Base-by-base conservation (phyloP, 2,888 invertebrate species). In the Stenichneumon culpator region DNA sequence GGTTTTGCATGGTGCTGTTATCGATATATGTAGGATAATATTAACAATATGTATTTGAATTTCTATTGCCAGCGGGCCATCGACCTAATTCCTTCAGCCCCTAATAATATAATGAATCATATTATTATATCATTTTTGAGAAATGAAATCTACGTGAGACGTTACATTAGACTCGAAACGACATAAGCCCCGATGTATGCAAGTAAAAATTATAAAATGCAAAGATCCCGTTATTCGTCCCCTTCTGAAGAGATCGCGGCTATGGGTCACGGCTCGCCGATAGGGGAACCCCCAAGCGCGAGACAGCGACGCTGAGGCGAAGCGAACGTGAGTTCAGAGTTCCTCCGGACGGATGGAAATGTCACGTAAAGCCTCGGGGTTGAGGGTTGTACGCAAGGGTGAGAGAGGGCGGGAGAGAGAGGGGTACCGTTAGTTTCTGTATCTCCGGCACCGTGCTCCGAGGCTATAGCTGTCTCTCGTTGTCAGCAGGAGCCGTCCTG, bases 341-440 rank as follows among this genome's bases (percentile, higher is more conserved):
- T 82, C 74, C 54, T 79, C 67, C 54, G 75, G 72, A 47, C 60
- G 79, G 72, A 79, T 85, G 77, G 75, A 82, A 85, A 85, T 79
- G 79, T 85, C 85, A 85, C 85, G 85, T 85, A 75, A 52, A 82
- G 79, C 74, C 75, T 60, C 52, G 79, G 54, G 36, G 60, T 25
- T 39, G 63, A 47, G 63, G 32, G 11, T 63, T 32, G 63, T 6
- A 32, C 28, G 72, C 19, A 36, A 14, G 70, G 44, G 47, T 7
- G 32, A 22, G 69, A 9, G 32, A 22, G 69, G 9, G 25, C 6
- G 57, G 28, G 65, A 52, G 65, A 22, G 52, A 11, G 73, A 65
- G 72, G 44, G 50, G 69, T 65, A 73, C 63, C 32, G 78, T 32
- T 52, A 79, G 82, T 50, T 70, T 75, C 72, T 67, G 79, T 72